Evolutionary conservation across 2,888 invertebrate species (phyloP).

Genomic region (Cremastinae sp.): DNA sequence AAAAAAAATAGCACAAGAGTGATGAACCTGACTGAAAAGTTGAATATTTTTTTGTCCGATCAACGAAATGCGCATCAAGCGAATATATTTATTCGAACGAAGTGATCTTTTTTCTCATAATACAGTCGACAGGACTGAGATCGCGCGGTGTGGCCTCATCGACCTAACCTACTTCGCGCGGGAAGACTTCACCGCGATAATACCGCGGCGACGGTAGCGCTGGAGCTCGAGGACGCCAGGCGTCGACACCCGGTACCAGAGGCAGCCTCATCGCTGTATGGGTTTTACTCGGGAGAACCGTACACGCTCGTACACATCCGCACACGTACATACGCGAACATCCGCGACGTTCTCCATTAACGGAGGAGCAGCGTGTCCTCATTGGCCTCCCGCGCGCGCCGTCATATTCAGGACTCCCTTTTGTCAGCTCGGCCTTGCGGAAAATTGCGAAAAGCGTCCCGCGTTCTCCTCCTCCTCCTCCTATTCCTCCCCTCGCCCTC

Average conservation of each 20-base stretch:
- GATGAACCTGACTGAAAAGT: too few relatives aligned
- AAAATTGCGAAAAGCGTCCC: constrained; percentile 53
- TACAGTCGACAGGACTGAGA: constrained; percentile 53
- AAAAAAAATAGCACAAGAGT: too few relatives aligned
- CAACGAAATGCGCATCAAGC: too few relatives aligned
- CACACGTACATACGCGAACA: constrained; percentile 37
- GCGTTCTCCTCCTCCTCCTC: constrained; percentile 26
- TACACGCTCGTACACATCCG: constrained; percentile 57
- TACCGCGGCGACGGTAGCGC: constrained; percentile 57
- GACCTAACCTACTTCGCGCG: constrained; percentile 77
- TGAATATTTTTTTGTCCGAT: too few relatives aligned
- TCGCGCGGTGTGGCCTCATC: constrained; percentile 74
- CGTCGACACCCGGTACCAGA: constrained; percentile 53
- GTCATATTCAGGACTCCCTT: constrained; percentile 52
- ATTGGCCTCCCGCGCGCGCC: constrained; percentile 41
- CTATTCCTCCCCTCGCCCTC: constrained; percentile 16
- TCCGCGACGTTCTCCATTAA: constrained; percentile 66
- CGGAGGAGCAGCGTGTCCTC: constrained; percentile 60
- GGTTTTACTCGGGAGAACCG: constrained; percentile 30
- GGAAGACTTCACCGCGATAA: constrained; percentile 47
- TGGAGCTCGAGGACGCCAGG: constrained; percentile 59
- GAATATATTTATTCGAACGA: too few relatives aligned
- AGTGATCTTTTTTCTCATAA: too few relatives aligned
- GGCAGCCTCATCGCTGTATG: constrained; percentile 29
- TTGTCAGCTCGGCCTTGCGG: constrained; percentile 55